A percentile compares a stretch with the other conserved stretches of the same genome.
phyloP scores from a whole-genome alignment of 2,113 vertebrate species.

The Hydrochoerus hydrochaeris region DNA sequence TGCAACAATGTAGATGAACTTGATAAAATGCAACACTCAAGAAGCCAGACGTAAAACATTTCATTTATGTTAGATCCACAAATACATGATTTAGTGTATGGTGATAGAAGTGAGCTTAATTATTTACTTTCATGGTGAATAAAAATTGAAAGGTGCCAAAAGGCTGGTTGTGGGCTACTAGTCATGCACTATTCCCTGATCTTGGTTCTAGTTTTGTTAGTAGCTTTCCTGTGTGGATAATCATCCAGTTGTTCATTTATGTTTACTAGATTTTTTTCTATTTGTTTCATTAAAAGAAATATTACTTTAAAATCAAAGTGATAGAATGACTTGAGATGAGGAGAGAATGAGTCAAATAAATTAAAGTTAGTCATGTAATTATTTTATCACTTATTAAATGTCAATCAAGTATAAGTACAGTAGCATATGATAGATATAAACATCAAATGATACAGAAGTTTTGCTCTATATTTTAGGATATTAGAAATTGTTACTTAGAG shows the following conservation, averaged over 20 bases:
- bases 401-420: background rate
- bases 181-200: background rate
- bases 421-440: background rate
- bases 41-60: background rate
- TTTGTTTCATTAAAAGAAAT: background rate
- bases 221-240: background rate
- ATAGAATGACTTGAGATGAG: background rate
- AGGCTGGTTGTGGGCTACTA: background rate
- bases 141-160: background rate
- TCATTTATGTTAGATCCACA: background rate
- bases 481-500: background rate
- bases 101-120: background rate
- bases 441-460: background rate
- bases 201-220: background rate
- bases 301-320: background rate
- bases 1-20: background rate
- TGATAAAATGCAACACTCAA: background rate
- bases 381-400: background rate
- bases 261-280: background rate
- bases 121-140: background rate
- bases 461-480: background rate
- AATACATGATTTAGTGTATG: background rate
- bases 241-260: background rate
- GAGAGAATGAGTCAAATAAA: background rate
- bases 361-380: background rate